These are phyloP conservation scores for Dendrocopos noguchii DNA, from an alignment of 2,113 vertebrate species.

Conservation along the genomic window DNA sequence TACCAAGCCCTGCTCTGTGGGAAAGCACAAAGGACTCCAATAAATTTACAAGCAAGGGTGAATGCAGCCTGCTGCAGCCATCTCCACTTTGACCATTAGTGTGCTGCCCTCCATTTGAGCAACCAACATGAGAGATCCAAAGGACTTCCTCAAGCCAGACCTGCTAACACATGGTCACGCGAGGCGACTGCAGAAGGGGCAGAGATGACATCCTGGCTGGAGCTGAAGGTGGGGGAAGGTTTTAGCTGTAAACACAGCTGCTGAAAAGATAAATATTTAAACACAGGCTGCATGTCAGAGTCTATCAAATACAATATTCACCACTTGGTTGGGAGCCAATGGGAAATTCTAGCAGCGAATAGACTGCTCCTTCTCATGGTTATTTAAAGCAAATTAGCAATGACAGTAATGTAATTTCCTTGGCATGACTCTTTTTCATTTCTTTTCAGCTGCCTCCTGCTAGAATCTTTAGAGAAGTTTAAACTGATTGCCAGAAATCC, in stretches of 20 bases:
- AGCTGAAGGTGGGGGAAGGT: neutral
- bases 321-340: constrained; percentile 56
- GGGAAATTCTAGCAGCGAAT: constrained; percentile 51
- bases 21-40: neutral
- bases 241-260: constrained; percentile 43
- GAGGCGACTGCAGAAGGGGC: neutral
- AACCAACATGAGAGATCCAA: neutral
- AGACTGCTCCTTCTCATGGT: constrained; percentile 57
- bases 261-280: constrained; percentile 73
- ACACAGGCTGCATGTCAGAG: constrained; percentile 39
- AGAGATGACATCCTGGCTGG: neutral
- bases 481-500: constrained; percentile 72
- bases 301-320: constrained; percentile 69
- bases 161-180: neutral
- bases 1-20: fast-evolving
- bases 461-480: constrained; percentile 70
- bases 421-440: constrained; percentile 61
- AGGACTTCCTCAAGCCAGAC: neutral
- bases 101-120: neutral
- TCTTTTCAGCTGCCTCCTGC: constrained; percentile 57
- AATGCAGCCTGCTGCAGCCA: neutral
- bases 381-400: constrained; percentile 77
- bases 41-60: neutral
- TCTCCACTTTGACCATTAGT: neutral
- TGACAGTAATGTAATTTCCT: constrained; percentile 72